A percentile compares a stretch with the other conserved stretches of the same genome.
Conservation (phyloP, 2,797 vertebrate genomes). For the Sebastes matsubarae region DNA sequence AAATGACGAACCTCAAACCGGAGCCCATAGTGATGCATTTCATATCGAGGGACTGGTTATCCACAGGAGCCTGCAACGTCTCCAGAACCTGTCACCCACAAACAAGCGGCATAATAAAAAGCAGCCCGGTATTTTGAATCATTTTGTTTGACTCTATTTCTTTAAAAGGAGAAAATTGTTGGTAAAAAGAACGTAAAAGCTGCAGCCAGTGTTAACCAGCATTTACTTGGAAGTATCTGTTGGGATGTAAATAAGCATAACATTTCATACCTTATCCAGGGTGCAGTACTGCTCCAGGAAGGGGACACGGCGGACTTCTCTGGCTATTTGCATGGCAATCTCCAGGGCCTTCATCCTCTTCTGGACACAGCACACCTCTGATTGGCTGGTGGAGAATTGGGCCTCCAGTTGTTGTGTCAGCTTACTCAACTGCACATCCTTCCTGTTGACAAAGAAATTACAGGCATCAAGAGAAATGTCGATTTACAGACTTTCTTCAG, state of each 20-base stretch:
- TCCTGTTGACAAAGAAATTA: conserved; percentile 50
- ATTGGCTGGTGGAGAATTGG: conserved; percentile 38
- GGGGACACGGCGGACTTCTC: conserved; percentile 65
- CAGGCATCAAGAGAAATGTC: neutral
- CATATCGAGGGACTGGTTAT: conserved; percentile 54
- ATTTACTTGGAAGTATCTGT: neutral
- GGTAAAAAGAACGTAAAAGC: neutral
- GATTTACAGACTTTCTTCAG: neutral
- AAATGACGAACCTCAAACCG: conserved; percentile 68
- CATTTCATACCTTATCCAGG: conserved; percentile 64
- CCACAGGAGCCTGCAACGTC: conserved; percentile 70
- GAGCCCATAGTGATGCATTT: conserved; percentile 43
- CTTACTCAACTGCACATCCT: conserved; percentile 53
- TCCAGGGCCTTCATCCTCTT: conserved; percentile 56
- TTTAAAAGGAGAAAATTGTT: neutral
- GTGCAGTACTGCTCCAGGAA: conserved; percentile 72
- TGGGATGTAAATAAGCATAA: neutral
- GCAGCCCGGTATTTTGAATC: neutral
- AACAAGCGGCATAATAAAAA: neutral
- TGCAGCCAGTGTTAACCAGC: neutral
- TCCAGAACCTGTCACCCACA: conserved; percentile 68
- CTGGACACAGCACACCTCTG: conserved; percentile 50
- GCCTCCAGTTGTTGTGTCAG: conserved; percentile 53
- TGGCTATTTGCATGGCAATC: conserved; percentile 75
- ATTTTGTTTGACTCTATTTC: neutral